These are phyloP conservation scores for Casuarius casuarius DNA, from an alignment of 2,113 vertebrate species.

Conservation along the genomic window DNA sequence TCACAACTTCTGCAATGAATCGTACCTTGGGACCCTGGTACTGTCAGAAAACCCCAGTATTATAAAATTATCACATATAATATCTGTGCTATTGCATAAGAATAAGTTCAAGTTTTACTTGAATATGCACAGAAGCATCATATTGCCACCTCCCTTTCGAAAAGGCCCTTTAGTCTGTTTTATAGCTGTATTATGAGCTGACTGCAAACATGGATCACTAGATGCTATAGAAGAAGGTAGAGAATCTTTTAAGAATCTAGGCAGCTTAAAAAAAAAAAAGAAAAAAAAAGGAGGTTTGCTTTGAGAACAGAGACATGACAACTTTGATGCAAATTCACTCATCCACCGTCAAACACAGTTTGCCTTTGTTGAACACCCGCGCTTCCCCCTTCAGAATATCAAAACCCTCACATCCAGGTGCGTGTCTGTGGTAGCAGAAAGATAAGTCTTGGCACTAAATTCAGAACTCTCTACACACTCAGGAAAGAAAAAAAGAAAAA, in stretches of 20 bases:
- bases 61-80: neutral
- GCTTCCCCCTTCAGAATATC: neutral
- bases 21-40: no score
- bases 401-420: neutral
- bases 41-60: neutral
- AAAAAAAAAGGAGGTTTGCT: neutral
- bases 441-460: neutral
- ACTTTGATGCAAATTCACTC: neutral
- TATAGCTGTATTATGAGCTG: neutral
- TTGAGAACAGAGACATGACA: neutral
- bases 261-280: neutral
- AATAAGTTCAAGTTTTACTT: neutral
- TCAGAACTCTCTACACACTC: neutral
- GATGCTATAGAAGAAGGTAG: neutral
- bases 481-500: neutral
- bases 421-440: accelerated
- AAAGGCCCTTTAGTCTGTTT: neutral
- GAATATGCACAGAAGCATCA: neutral
- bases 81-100: neutral
- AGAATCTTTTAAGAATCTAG: neutral
- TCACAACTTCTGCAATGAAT: neutral
- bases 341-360: neutral
- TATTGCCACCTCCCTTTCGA: neutral
- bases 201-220: neutral
- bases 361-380: neutral